phyloP scores from a whole-genome alignment of 1,140 invertebrate genomes.

The Paraescarpia echinospica region DNA sequence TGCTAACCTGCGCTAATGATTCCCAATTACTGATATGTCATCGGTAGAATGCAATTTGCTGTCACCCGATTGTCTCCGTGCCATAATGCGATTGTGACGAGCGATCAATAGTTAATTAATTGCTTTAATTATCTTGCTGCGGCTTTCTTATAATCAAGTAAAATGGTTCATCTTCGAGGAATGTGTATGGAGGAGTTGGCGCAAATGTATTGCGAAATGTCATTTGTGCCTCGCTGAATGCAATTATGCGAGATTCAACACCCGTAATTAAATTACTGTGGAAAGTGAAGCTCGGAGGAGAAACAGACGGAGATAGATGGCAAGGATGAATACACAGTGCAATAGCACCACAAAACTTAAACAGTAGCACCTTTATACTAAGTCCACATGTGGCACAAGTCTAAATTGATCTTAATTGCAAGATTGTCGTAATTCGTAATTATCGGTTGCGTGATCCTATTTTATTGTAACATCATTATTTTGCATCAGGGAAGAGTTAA shows the following conservation, averaged over 20 bases:
- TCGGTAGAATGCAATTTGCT: background rate
- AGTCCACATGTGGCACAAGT: background rate
- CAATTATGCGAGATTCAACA: background rate
- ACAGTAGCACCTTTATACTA: background rate
- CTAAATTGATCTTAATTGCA: background rate
- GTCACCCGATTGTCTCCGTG: background rate
- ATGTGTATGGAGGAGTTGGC: background rate
- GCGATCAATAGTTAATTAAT: background rate
- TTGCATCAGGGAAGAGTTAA: background rate
- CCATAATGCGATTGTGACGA: too few relatives aligned
- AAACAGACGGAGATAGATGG: background rate
- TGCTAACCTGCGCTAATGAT: background rate
- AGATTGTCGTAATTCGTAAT: constrained; percentile 16
- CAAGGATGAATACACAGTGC: background rate
- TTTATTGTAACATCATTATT: background rate
- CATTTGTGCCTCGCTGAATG: background rate
- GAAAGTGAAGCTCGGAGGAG: background rate
- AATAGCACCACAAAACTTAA: background rate
- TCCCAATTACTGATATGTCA: constrained; percentile 5
- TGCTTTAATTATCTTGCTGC: background rate
- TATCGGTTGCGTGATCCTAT: background rate
- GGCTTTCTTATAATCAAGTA: background rate
- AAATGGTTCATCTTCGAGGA: background rate
- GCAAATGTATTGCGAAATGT: background rate
- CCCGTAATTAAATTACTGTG: background rate